Evolutionary conservation across 1,140 invertebrate genomes (phyloP), one percentile per base, ranked within the genome.

Genomic region (Drosophila bocqueti): DNA sequence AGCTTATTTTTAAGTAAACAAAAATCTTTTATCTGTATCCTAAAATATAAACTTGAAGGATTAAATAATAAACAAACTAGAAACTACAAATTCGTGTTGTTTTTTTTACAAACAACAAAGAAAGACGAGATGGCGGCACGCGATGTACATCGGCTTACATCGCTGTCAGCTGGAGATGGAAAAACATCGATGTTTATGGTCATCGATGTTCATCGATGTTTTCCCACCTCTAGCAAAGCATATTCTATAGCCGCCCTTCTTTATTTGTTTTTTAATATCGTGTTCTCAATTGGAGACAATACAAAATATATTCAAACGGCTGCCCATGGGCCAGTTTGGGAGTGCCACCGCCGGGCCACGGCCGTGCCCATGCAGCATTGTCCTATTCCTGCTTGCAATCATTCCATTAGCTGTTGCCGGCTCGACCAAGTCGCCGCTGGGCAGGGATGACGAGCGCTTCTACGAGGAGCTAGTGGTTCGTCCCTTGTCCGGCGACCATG

Each of bases 401-500:
- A 63, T 49, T 72, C 21, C 36, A n/a, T 26, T 40, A 0, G 5
- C 6, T 15, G 21, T 40, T 57, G 62, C 67, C 73, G 47, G 58
- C 13, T 18, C 40, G 4, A 40, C 47, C 6, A 65, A 21, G 11
- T 34, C 38, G 49, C 43, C 47, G 13, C 38, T 60, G 29, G 43
- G 61, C 21, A 45, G 6, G 26, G 64, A 49, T 47, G 77, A 93
- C 86, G 96, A 97, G 87, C 93, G 92, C 46, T 97, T 96, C 91
- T 94, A 95, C 66, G 97, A 98, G 94, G 97, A 98, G 92, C 93
- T 98, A 21, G 94, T 97, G 59, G 93, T 98, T 18, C 97, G 97
- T 91, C 96, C 96, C 1, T 92, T 98, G 43, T 93, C 95, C 38
- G 96, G 94, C 91, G 96, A 96, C 72, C 96, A 97, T 94, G 93